Base-by-base conservation (phyloP, 2,888 invertebrate genomes). In the Phania funesta region DNA sequence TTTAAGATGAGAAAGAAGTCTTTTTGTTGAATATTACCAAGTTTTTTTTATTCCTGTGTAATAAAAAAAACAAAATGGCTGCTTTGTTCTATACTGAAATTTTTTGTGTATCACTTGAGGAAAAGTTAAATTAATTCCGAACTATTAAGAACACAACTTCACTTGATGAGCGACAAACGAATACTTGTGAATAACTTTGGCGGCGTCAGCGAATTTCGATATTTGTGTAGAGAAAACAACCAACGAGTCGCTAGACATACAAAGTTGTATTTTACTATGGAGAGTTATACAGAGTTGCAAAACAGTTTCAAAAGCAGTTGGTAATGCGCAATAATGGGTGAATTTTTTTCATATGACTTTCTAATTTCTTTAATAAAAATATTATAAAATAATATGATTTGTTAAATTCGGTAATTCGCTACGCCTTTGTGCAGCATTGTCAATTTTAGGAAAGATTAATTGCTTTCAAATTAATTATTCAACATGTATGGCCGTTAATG, bases 61-160 rank as follows among this genome's bases (percentile, higher is more conserved):
- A 24, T 50, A 11, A 56, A 75, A 67, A 74, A 82, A 73, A 48
- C 82, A 82, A 82, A 75, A 82, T 82, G 82, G 82, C 82, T 70
- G 70, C 44, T 46, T 38, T 35, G 8, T 68, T 65, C 48, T 81
- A 58, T 26, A 73, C 56, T 18, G 44, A 50, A 56, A 41, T 58
- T 58, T 62, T 54, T 22, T 76, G 68, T 64, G 60, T 77, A 50
- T 64, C 65, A 71, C 77, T 76, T 41, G 26, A 48, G 20, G 62
- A 41, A 24, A 52, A 24, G 22, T 41, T 41, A 50, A 74, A 20
- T n/a, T 18, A 1, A 24, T 13, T 35, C 29, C 50, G 32, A 58
- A 22, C 18, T 32, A 24, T 18, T 54, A 8, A 11, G 9, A 18
- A 70, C 67, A 78, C 70, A 78, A 78, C 82, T 60, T 41, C 18